Evolutionary conservation across 2,888 invertebrate genomes (phyloP).

Genomic region (Campaea margaritaria): DNA sequence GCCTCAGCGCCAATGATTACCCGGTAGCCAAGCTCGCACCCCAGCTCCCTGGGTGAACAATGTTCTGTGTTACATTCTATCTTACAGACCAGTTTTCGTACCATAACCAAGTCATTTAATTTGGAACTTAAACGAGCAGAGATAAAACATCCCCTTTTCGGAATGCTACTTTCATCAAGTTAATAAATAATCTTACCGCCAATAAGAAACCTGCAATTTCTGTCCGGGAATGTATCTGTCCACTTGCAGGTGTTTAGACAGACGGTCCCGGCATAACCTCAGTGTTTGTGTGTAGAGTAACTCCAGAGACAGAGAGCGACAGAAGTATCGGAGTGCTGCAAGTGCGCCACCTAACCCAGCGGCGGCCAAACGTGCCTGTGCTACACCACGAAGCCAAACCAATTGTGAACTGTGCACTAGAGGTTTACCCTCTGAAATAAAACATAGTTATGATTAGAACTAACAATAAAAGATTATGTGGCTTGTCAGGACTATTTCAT

Average conservation of each 20-base stretch:
- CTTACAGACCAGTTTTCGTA: no score
- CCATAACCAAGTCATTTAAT: no score
- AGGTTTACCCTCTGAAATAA: slow-evolving; percentile 93
- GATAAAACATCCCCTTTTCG: no score
- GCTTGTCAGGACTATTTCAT: no score
- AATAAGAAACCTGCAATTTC: slow-evolving; percentile 96
- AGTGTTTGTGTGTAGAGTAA: slow-evolving; percentile 94
- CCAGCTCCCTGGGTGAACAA: slow-evolving; percentile 84
- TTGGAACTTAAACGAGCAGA: neutral
- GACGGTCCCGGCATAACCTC: slow-evolving; percentile 93
- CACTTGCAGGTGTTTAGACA: slow-evolving; percentile 95
- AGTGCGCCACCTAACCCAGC: slow-evolving; percentile 90
- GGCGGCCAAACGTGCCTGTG: slow-evolving; percentile 93
- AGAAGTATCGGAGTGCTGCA: slow-evolving; percentile 93
- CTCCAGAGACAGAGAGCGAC: slow-evolving; percentile 97
- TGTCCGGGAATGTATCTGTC: slow-evolving; percentile 96
- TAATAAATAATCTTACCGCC: slow-evolving; percentile 87
- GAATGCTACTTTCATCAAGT: no score
- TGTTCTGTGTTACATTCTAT: neutral
- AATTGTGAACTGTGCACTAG: slow-evolving; percentile 97
- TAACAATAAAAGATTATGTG: neutral
- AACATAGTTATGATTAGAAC: slow-evolving; percentile 1
- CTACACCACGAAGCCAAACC: slow-evolving; percentile 96
- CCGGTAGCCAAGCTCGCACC: slow-evolving; percentile 94
- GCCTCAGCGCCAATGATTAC: slow-evolving; percentile 94